A percentile compares a stretch with the other conserved stretches of the same genome.
Evolutionary conservation across 2,113 vertebrate species (phyloP).

Genomic region (Amphiprion percula): DNA sequence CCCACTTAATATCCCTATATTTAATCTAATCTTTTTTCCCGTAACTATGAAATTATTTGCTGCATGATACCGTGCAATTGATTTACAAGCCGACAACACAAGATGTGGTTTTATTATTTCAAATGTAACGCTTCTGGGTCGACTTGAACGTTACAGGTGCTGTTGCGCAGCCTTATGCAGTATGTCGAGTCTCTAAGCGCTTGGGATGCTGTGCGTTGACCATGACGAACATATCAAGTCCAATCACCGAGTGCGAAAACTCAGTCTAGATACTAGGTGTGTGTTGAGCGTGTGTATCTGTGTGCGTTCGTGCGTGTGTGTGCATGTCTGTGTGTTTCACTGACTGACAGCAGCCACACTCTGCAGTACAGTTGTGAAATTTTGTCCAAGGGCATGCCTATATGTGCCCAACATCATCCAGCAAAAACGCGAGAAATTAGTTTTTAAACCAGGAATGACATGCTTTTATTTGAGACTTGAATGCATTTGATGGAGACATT

Average conservation of each 20-base stretch:
- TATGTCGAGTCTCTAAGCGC: constrained; percentile 37
- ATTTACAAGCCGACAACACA: constrained; percentile 2
- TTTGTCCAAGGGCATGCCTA: constrained; percentile 43
- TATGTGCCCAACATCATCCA: constrained; percentile 37
- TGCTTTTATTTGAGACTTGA: constrained; percentile 46
- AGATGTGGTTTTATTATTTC: background rate
- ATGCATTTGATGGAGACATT: constrained; percentile 29
- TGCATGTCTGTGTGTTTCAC: constrained; percentile 10
- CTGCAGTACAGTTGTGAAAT: constrained; percentile 52
- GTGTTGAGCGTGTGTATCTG: background rate
- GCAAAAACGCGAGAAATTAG: constrained; percentile 45
- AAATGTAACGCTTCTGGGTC: constrained; percentile 14
- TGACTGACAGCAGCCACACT: constrained; percentile 36
- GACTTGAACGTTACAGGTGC: constrained; percentile 52
- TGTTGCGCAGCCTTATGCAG: constrained; percentile 52
- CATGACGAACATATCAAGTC: constrained; percentile 68
- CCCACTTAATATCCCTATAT: background rate
- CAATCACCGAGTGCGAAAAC: constrained; percentile 64
- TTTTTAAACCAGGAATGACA: constrained; percentile 43
- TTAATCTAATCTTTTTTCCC: background rate
- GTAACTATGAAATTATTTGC: background rate
- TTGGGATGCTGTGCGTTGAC: constrained; percentile 55
- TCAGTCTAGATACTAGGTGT: constrained; percentile 46
- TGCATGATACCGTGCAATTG: background rate
- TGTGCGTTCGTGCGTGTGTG: constrained; percentile 10